phyloP scores from a whole-genome alignment of 23 tunicate species.

The Pegea sp. region DNA sequence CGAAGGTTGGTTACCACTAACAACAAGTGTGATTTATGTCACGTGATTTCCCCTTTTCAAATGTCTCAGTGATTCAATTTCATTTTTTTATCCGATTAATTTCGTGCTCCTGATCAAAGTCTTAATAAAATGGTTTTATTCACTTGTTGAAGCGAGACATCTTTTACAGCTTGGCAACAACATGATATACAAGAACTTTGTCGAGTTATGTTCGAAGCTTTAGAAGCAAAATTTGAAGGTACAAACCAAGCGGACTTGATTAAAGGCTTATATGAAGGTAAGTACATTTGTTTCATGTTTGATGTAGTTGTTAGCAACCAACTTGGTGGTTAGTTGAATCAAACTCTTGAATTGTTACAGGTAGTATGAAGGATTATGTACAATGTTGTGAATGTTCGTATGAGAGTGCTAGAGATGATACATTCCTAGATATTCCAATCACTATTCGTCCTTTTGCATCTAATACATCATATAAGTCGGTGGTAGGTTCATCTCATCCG shows the following conservation, averaged over 20 bases:
- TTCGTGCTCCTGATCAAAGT: background rate
- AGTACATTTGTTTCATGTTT: slow-evolving; percentile 1
- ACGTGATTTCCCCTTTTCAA: too few species aligned
- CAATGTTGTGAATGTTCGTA: slow-evolving; percentile 70
- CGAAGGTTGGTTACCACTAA: too few species aligned
- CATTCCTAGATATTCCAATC: slow-evolving; percentile 64
- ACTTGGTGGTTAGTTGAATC: background rate
- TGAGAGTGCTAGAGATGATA: slow-evolving; percentile 57
- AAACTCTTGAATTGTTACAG: slow-evolving; percentile 4
- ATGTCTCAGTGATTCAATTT: too few species aligned
- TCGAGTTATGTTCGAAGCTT: slow-evolving; percentile 79
- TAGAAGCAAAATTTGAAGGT: slow-evolving; percentile 59
- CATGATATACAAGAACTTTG: slow-evolving; percentile 83
- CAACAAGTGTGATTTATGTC: too few species aligned
- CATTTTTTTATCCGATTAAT: too few species aligned
- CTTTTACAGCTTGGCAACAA: slow-evolving; percentile 60
- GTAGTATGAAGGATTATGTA: slow-evolving; percentile 76
- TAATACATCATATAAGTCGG: slow-evolving; percentile 29
- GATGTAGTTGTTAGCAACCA: background rate
- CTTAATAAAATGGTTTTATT: background rate
- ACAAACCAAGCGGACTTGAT: slow-evolving; percentile 45
- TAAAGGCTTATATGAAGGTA: slow-evolving; percentile 63
- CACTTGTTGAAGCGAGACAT: too few species aligned
- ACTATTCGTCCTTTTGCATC: slow-evolving; percentile 64
- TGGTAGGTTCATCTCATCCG: slow-evolving; percentile 18